Conservation (phyloP, 2,113 vertebrate species). For the Poeciliopsis occidentalis region DNA sequence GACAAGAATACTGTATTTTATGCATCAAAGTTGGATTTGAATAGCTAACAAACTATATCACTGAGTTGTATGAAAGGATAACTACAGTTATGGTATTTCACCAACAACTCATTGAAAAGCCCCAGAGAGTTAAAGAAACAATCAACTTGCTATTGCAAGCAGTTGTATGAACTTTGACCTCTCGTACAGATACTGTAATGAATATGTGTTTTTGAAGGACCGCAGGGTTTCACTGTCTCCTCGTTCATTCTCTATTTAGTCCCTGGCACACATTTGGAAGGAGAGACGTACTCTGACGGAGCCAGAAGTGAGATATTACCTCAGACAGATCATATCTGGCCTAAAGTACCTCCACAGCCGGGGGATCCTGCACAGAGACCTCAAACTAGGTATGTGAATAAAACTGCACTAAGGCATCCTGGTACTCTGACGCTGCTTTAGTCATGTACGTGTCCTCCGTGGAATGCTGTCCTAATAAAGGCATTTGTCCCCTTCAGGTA, state of each 20-base stretch:
- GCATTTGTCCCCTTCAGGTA: slow-evolving; percentile 81
- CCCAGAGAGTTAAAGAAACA: too few relatives aligned
- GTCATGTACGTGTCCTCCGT: slow-evolving; percentile 18
- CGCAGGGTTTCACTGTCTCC: slow-evolving; percentile 9
- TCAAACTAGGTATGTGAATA: slow-evolving; percentile 88
- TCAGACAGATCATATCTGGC: slow-evolving; percentile 94
- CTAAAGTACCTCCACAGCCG: slow-evolving; percentile 96
- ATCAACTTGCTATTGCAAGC: too few relatives aligned
- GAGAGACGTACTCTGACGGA: slow-evolving; percentile 94
- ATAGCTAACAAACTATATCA: background rate
- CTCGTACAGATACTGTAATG: too few relatives aligned
- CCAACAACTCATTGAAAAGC: too few relatives aligned
- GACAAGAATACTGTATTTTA: too few relatives aligned
- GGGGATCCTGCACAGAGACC: slow-evolving; percentile 94
- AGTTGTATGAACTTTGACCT: background rate
- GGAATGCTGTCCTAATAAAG: slow-evolving; percentile 56
- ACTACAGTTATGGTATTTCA: background rate
- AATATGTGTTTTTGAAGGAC: background rate
- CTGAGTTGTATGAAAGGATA: background rate
- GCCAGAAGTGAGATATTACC: slow-evolving; percentile 97
- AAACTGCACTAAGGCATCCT: slow-evolving; percentile 35
- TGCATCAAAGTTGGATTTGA: background rate
- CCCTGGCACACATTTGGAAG: slow-evolving; percentile 98
- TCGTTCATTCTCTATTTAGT: slow-evolving; percentile 78
- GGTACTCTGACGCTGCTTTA: slow-evolving; percentile 60